Percentiles rank a stretch among this genome's conserved stretches.
phyloP scores from a whole-genome alignment of 2,113 vertebrate species.

The Amblyornis subalaris region DNA sequence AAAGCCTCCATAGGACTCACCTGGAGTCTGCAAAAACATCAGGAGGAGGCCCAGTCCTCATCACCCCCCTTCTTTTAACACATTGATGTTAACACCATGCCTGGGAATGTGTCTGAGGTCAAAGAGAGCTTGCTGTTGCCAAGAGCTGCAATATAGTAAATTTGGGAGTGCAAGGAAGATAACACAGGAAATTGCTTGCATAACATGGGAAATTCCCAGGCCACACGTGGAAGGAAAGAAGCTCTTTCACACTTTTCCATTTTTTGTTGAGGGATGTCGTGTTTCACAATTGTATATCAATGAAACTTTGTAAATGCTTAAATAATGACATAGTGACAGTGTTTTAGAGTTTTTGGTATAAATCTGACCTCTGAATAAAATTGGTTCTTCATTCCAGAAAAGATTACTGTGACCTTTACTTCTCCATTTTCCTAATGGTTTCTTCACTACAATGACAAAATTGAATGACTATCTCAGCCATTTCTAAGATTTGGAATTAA shows the following conservation, averaged over 20 bases:
- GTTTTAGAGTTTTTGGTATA: not conserved
- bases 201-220: not conserved
- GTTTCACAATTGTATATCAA: not conserved
- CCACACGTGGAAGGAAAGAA: rapidly evolving
- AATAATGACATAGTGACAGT: not conserved
- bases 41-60: not conserved
- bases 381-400: conserved; percentile 5
- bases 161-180: not conserved
- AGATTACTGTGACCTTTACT: conserved; percentile 24
- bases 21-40: not conserved
- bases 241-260: not conserved
- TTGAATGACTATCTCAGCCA: conserved; percentile 45
- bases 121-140: not conserved
- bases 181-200: not conserved
- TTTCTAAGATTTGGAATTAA: conserved; percentile 62
- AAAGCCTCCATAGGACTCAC: not conserved
- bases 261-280: not conserved
- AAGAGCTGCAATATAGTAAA: not conserved
- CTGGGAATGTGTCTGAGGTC: not conserved
- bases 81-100: not conserved
- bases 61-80: not conserved
- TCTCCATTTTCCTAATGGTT: conserved; percentile 66
- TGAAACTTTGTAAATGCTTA: not conserved
- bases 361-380: conserved; percentile 47
- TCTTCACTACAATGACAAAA: conserved; percentile 51